Evolutionary conservation across 2,888 invertebrate genomes (phyloP), one percentile per base, ranked within the genome.

Genomic region (Drosophila falleni): DNA sequence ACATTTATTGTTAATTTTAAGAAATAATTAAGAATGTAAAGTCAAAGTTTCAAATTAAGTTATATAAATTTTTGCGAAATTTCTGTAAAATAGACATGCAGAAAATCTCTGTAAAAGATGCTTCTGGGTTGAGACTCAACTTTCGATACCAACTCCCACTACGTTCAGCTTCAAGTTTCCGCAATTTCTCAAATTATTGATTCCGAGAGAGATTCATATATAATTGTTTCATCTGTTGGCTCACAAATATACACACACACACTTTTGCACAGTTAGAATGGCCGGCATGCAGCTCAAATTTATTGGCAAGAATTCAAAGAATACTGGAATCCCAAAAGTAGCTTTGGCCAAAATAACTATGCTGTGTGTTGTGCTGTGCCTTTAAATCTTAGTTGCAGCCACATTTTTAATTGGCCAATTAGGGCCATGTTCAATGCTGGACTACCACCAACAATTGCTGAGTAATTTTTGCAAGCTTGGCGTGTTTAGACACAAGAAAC

Each of bases 351-450:
- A 69, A 61, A 71, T 70, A 58, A 60, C 37, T 50, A 46, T 55
- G 51, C 41, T 37, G 42, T 44, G 54, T 55, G 51, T 37, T 37
- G 42, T 44, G 54, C 29, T 35, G 37, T 46, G 53, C 50, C 54
- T 53, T 56, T 56, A 71, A 71, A 56, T 71, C 55, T 46, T 33
- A 41, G 59, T 59, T 47, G 46, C 41, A 33, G 66, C 54, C 75
- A 68, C 72, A 69, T 37, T 86, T 80, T 88, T 84, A 84, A 84
- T 84, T 84, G 84, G 80, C 87, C 84, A 84, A 84, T 84, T 84
- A 83, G 67, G 70, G 56, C 61, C 64, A 55, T 51, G 70, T 56
- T 60, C 49, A 51, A 51, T 67, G 70, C 49, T 53, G 50, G 19
- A 19, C 44, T 11, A n/a, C 61, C 42, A 59, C 33, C 70, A 74